Evolutionary conservation across 2,888 invertebrate genomes (phyloP).

Genomic region (Panorpa germanica): DNA sequence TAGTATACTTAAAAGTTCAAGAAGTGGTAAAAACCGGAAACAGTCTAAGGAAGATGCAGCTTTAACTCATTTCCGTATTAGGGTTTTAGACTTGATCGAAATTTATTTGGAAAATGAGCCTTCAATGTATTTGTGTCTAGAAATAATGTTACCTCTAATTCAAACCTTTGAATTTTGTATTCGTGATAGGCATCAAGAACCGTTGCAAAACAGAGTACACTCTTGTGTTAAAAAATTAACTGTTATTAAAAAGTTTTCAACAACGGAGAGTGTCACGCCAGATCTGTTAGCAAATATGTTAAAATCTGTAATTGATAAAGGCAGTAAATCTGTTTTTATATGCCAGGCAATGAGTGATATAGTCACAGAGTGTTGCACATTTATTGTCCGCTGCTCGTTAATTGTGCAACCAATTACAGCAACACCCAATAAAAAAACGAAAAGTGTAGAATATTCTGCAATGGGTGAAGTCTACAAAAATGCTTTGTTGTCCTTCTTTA

Average conservation of each 20-base stretch:
- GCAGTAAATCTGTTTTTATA: conserved; percentile 37
- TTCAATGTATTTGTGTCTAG: conserved; percentile 43
- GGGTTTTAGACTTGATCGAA: conserved; percentile 56
- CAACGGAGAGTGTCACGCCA: conserved; percentile 32
- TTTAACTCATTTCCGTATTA: conserved; percentile 49
- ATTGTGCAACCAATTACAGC: conserved; percentile 20
- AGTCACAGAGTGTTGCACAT: conserved; percentile 40
- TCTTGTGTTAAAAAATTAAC: conserved; percentile 39
- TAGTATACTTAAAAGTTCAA: too few relatives aligned
- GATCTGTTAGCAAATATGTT: conserved; percentile 32
- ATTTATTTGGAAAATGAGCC: conserved; percentile 52
- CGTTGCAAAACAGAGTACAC: conserved; percentile 40
- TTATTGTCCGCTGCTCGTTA: conserved; percentile 40
- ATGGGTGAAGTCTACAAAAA: too few relatives aligned
- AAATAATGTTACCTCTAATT: conserved; percentile 47
- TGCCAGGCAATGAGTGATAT: conserved; percentile 46
- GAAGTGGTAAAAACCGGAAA: too few relatives aligned
- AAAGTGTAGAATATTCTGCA: too few relatives aligned
- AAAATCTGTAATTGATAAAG: conserved; percentile 39
- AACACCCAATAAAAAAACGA: conserved; percentile 2
- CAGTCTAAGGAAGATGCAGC: conserved; percentile 36
- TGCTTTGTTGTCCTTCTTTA: too few relatives aligned
- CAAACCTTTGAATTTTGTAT: conserved; percentile 49
- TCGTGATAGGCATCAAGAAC: conserved; percentile 44
- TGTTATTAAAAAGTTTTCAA: conserved; percentile 36